phyloP scores from a whole-genome alignment of 2,888 invertebrate species.

The Zele albiditarsus region DNA sequence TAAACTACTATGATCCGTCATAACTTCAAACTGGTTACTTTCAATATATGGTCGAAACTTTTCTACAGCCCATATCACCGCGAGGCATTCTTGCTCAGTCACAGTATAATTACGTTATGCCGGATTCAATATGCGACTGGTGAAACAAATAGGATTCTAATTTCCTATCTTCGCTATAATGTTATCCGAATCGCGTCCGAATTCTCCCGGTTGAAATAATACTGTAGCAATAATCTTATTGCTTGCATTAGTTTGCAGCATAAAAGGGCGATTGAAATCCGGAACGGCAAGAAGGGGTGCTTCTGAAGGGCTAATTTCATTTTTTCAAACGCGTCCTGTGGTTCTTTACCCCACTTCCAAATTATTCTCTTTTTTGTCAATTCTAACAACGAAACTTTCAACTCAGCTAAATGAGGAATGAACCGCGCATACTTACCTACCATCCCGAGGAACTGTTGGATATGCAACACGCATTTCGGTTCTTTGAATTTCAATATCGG shows the following conservation, averaged over 20 bases:
- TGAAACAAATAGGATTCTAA: no score
- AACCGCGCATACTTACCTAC: not conserved
- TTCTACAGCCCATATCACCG: slow-evolving; percentile 6
- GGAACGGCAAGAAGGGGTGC: not conserved
- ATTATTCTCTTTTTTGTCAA: not conserved
- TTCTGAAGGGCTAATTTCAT: not conserved
- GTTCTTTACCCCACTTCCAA: not conserved
- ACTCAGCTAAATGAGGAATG: not conserved
- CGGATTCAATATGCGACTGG: not conserved
- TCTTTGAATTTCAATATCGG: not conserved
- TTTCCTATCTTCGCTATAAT: no score
- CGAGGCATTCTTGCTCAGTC: slow-evolving; percentile 22
- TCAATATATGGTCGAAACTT: slow-evolving; percentile 20
- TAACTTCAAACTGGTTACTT: not conserved
- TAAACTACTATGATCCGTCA: slow-evolving; percentile 2
- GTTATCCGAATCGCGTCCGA: not conserved
- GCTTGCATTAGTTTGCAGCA: not conserved
- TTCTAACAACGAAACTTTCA: no score
- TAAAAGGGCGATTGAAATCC: not conserved
- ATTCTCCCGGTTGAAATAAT: not conserved
- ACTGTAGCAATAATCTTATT: not conserved
- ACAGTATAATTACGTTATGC: slow-evolving; percentile 2
- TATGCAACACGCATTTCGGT: no score
- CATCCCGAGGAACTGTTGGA: no score
- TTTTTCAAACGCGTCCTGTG: not conserved